These are phyloP conservation scores for Leptonema lineaticorne DNA, from an alignment of 1,140 invertebrate genomes.

Conservation along the genomic window DNA sequence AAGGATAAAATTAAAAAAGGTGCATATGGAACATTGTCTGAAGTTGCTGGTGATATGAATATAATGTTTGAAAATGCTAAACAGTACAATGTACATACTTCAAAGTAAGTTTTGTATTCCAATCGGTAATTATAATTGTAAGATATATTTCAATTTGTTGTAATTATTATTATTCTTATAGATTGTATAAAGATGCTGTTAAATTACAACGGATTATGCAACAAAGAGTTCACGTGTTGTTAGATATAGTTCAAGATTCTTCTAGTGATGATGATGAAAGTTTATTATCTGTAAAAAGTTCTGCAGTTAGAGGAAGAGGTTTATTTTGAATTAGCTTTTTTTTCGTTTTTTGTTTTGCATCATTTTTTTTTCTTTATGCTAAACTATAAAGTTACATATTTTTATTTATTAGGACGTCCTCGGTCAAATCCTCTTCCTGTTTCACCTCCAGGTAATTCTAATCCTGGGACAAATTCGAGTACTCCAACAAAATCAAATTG, in stretches of 20 bases:
- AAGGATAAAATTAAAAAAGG: constrained; percentile 85
- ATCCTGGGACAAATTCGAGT: constrained; percentile 52
- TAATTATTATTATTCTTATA: neutral
- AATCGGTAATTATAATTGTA: neutral
- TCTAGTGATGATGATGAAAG: constrained; percentile 59
- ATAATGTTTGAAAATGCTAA: constrained; percentile 99
- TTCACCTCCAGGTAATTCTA: constrained; percentile 40
- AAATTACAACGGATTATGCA: constrained; percentile 71
- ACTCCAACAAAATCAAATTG: constrained; percentile 56
- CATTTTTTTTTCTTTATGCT: neutral
- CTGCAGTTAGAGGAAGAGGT: constrained; percentile 57
- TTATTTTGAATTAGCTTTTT: too few relatives aligned
- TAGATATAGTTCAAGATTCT: constrained; percentile 74
- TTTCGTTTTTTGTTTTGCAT: neutral
- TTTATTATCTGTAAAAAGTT: constrained; percentile 53
- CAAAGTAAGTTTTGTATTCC: constrained; percentile 52
- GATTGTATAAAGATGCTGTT: constrained; percentile 75
- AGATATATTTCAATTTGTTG: neutral
- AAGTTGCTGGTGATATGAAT: constrained; percentile 93
- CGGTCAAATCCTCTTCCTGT: constrained; percentile 33
- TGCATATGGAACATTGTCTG: constrained; percentile 82
- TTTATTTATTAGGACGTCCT: constrained; percentile 35
- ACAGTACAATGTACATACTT: constrained; percentile 88
- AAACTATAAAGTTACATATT: constrained; percentile 17
- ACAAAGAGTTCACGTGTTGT: constrained; percentile 79